phyloP scores from a whole-genome alignment of 2,113 vertebrate species.

The Melanostigma gelatinosum region DNA sequence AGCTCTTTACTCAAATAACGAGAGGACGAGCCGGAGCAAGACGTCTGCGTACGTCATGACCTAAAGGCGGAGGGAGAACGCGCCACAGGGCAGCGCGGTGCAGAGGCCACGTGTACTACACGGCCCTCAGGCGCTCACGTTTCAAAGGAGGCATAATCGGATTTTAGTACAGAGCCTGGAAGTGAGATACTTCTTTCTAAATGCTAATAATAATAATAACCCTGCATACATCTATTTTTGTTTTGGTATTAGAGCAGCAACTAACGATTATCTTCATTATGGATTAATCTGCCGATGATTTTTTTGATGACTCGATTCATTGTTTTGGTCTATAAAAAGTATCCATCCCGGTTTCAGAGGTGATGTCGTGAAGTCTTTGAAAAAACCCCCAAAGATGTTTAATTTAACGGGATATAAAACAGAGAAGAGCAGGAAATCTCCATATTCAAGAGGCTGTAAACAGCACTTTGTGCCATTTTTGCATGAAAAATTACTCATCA shows the following conservation, averaged over 20 bases:
- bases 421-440: not conserved
- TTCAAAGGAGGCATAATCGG: conserved; percentile 11
- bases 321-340: not conserved
- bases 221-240: not conserved
- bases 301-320: no score
- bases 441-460: not conserved
- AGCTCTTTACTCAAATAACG: conserved; percentile 65
- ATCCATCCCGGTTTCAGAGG: not conserved
- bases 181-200: conserved; percentile 10
- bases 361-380: not conserved
- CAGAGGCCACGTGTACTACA: conserved; percentile 17
- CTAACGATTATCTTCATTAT: not conserved
- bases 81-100: not conserved
- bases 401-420: no score
- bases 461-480: not conserved
- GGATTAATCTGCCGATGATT: not conserved
- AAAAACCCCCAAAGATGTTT: no score
- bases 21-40: conserved; percentile 37
- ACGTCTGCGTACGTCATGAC: conserved; percentile 16
- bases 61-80: conserved; percentile 17
- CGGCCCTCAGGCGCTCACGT: not conserved
- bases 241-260: not conserved
- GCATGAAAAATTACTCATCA: no score
- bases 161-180: not conserved
- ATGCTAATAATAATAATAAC: not conserved